Evolutionary conservation across 2,888 invertebrate species (phyloP).

Genomic region (Cosmopolites sordidus): DNA sequence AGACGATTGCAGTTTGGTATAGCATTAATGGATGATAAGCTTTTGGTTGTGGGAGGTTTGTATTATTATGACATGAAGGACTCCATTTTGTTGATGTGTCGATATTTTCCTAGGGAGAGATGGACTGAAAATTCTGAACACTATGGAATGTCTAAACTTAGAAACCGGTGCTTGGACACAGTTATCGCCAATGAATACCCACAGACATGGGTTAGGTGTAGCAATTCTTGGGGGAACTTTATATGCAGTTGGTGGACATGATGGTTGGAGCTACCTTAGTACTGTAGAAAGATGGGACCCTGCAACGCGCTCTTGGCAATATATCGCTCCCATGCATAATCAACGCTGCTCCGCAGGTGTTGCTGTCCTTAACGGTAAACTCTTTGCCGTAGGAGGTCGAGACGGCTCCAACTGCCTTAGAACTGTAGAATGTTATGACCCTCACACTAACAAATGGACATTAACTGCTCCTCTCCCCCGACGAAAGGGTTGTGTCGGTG

Average conservation of each 20-base stretch:
- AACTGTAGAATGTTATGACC: conserved; percentile 78
- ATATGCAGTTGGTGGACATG: conserved; percentile 94
- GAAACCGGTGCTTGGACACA: conserved; percentile 74
- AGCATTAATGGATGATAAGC: conserved; percentile 75
- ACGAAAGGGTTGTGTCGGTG: conserved; percentile 63
- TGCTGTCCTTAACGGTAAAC: conserved; percentile 74
- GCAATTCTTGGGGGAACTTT: conserved; percentile 78
- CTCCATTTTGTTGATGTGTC: too few species aligned
- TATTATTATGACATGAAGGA: not conserved
- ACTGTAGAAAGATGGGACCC: conserved; percentile 94
- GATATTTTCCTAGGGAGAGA: conserved; percentile 88
- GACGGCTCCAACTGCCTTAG: conserved; percentile 88
- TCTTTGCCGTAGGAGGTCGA: conserved; percentile 90
- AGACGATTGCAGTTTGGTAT: conserved; percentile 87
- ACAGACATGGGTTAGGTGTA: conserved; percentile 76
- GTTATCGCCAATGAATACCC: conserved; percentile 85
- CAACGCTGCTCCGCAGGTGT: conserved; percentile 89
- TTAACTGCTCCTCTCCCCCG: conserved; percentile 83
- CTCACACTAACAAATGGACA: conserved; percentile 76
- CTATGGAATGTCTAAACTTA: conserved; percentile 86
- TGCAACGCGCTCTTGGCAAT: conserved; percentile 80
- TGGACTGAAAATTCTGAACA: conserved; percentile 90
- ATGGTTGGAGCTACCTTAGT: conserved; percentile 92
- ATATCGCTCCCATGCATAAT: conserved; percentile 84
- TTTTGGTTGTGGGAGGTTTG: conserved; percentile 30